A percentile compares a stretch with the other conserved stretches of the same genome.
phyloP scores from a whole-genome alignment of 2,797 vertebrate genomes.

The Astyanax mexicanus region DNA sequence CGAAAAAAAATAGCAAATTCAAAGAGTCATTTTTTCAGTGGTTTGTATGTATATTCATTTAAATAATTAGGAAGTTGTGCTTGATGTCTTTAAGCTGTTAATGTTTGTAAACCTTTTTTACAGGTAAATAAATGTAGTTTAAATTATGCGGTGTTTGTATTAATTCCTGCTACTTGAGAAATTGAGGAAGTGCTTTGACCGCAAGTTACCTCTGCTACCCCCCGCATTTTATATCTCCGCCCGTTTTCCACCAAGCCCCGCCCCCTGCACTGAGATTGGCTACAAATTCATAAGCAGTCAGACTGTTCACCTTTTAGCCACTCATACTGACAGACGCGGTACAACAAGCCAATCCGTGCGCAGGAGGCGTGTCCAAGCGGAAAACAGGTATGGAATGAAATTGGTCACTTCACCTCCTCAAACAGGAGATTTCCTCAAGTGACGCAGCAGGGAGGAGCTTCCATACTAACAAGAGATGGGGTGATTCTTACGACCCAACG shows the following conservation, averaged over 20 bases:
- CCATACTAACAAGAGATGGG: conserved; percentile 77
- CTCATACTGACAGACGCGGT: background rate
- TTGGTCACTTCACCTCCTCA: conserved; percentile 41
- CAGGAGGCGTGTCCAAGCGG: background rate
- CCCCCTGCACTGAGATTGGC: background rate
- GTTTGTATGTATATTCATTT: too few relatives aligned
- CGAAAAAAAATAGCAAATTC: too few relatives aligned
- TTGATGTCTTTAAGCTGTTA: background rate
- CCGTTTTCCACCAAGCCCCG: background rate
- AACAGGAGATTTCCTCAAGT: conserved; percentile 76
- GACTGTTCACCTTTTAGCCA: too few relatives aligned
- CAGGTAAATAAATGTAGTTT: background rate
- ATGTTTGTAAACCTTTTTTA: background rate
- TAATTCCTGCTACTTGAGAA: conserved; percentile 5
- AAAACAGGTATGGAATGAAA: background rate
- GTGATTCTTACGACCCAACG: conserved; percentile 75
- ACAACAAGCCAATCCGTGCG: background rate
- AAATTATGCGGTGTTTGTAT: background rate
- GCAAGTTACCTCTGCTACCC: conserved; percentile 71
- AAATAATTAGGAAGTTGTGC: too few relatives aligned
- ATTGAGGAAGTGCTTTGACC: conserved; percentile 70
- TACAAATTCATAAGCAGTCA: too few relatives aligned
- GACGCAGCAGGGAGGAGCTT: conserved; percentile 73
- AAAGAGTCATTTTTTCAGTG: too few relatives aligned
- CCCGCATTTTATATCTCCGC: background rate